phyloP scores from a whole-genome alignment of 2,113 vertebrate genomes.

The Dasyurus viverrinus region DNA sequence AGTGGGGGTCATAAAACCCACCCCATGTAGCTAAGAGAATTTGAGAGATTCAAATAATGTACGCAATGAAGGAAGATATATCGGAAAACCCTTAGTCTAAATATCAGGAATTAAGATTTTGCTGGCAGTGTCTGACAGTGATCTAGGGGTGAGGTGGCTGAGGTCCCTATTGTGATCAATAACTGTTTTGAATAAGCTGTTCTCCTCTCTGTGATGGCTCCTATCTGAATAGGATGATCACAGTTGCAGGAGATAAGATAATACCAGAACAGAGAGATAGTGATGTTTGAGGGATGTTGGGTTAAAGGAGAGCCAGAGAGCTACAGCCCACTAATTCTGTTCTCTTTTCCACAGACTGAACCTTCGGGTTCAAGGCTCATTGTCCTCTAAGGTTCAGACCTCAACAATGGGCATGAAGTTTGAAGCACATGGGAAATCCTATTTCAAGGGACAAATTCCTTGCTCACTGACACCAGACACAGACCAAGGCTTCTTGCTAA shows the following conservation, averaged over 20 bases:
- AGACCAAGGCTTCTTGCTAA: constrained; percentile 87
- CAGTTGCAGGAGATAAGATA: neutral
- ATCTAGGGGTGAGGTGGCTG: neutral
- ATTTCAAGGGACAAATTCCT: constrained; percentile 84
- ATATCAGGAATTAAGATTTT: neutral
- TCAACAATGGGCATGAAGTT: constrained; percentile 69
- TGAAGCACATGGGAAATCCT: constrained; percentile 82
- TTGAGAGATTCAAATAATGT: neutral
- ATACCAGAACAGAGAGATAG: neutral
- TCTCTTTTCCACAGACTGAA: constrained; percentile 84
- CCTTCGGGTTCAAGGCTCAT: constrained; percentile 79
- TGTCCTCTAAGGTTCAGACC: constrained; percentile 75
- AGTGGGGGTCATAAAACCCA: neutral
- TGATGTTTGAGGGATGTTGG: neutral
- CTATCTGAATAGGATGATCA: neutral
- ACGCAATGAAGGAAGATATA: neutral
- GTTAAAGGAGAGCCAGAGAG: neutral
- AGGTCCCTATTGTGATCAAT: neutral
- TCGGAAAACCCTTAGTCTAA: neutral
- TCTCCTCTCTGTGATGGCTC: neutral
- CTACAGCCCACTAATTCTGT: neutral
- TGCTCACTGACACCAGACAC: constrained; percentile 86
- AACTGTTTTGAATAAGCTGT: neutral
- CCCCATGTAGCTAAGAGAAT: neutral
- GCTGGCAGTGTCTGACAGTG: neutral